These are phyloP conservation scores for Lutjanus campechanus DNA, from an alignment of 2,797 vertebrate species.

Conservation along the genomic window DNA sequence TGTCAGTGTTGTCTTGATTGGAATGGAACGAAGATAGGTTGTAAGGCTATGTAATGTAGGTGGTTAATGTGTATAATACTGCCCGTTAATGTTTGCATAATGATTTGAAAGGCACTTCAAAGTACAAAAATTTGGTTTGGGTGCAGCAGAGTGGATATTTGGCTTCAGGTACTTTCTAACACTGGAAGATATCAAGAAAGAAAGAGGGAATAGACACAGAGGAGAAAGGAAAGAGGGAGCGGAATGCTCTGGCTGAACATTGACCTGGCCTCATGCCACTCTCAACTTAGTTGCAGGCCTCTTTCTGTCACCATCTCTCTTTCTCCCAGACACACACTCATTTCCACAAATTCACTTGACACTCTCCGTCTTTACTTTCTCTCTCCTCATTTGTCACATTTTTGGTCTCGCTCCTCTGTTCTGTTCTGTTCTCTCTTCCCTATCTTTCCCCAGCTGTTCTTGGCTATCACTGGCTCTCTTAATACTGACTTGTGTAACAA, in stretches of 20 bases:
- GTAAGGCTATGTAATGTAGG: neutral
- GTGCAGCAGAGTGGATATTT: constrained; percentile 62
- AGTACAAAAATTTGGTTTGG: constrained; percentile 19
- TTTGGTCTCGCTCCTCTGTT: constrained; percentile 6
- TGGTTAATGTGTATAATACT: neutral
- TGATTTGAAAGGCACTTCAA: neutral
- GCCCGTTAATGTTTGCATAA: neutral
- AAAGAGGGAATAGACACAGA: constrained; percentile 25
- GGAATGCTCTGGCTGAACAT: constrained; percentile 85
- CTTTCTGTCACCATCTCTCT: constrained; percentile 49
- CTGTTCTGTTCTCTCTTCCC: neutral
- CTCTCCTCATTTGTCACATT: constrained; percentile 33
- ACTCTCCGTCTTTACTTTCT: constrained; percentile 37
- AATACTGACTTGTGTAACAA: constrained; percentile 47
- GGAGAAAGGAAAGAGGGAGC: constrained; percentile 40
- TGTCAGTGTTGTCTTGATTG: neutral
- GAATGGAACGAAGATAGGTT: neutral
- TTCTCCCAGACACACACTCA: constrained; percentile 4
- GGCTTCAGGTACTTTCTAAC: constrained; percentile 54
- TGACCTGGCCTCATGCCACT: constrained; percentile 76
- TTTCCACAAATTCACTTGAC: constrained; percentile 24
- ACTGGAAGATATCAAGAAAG: constrained; percentile 35
- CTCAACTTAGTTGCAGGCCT: constrained; percentile 66
- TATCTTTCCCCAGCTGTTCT: constrained; percentile 27
- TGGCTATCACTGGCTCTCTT: constrained; percentile 47